Evolutionary conservation across 2,113 vertebrate genomes (phyloP), one percentile per base, ranked within the genome.

Genomic region (Pycnonotus jocosus): DNA sequence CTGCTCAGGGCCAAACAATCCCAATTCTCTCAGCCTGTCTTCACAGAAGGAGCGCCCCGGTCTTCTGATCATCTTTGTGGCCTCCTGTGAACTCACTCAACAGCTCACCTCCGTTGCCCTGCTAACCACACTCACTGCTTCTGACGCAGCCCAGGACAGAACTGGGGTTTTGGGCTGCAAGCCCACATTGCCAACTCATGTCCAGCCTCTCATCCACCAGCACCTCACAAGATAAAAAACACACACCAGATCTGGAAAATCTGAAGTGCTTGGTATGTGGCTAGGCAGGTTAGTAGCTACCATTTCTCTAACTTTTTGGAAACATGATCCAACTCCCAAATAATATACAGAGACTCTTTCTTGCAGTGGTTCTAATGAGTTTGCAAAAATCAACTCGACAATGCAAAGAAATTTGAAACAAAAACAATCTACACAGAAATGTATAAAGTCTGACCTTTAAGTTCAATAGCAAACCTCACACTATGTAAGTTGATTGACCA

Each of bases 161-260:
- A 61, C 0, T 11, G 47, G 30, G 6, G 5, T 61, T 61, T 30
- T 18, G 30, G 45, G 45, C 9, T 35, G 69, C 47, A 45, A 38
- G 69, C 11, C 30, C n/a, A 61, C 40, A 54, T 0, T 40, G 21
- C 12, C 3, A 6, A 4, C 15, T 48, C n/a, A 69, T 5, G 18
- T 42, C 40, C 40, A 69, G 70, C 8, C 25, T 31, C 22, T 61
- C 25, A 35, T 11, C 25, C 40, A 82, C 35, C 47, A 62, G 47
- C 40, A 62, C 1, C 16, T 2, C 25, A 44, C 15, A 70, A 31
- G 13, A 15, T 71, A 80, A 44, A 61, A 74, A 38, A 4, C 10
- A 61, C 62, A 47, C 19, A 73, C 7, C 17, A 37, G 25, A 80
- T n/a, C 15, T 31, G 24, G 28, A 77, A 91, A 78, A 74, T 14